Evolutionary conservation across 2,888 invertebrate species (phyloP).

Genomic region (Notocelia uddmanniana): DNA sequence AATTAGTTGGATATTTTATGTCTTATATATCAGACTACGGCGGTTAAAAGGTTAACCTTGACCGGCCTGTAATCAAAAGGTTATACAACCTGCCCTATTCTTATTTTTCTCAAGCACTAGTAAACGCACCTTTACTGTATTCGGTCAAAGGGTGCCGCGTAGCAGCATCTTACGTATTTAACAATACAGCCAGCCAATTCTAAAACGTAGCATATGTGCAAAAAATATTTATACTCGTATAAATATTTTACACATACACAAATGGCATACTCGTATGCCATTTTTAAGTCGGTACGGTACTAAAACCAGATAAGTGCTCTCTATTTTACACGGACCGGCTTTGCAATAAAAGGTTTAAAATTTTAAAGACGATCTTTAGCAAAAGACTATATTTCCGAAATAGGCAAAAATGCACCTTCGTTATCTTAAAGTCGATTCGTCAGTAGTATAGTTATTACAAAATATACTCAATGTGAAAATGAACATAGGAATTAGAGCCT

Average conservation of each 20-base stretch:
- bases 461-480: too few relatives aligned
- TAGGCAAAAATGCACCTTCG: not conserved
- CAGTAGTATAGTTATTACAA: too few relatives aligned
- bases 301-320: conserved; percentile 11
- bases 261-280: too few relatives aligned
- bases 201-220: not conserved
- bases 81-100: too few relatives aligned
- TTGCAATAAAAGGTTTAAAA: not conserved
- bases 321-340: conserved; percentile 13
- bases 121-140: conserved; percentile 20
- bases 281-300: not conserved
- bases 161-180: conserved; percentile 22
- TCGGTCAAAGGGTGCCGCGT: conserved; percentile 23
- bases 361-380: conserved; percentile 1
- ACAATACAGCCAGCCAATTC: conserved; percentile 1
- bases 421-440: not conserved
- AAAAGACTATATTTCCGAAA: not conserved
- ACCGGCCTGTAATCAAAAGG: too few relatives aligned
- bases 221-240: not conserved
- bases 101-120: too few relatives aligned
- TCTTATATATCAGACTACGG: too few relatives aligned
- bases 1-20: too few relatives aligned
- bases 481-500: not conserved
- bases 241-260: too few relatives aligned
- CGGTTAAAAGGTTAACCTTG: too few relatives aligned